A percentile compares a stretch with the other conserved stretches of the same genome.
Conservation (phyloP, 2,797 vertebrate genomes). For the Acrossocheilus wenchowensis region DNA sequence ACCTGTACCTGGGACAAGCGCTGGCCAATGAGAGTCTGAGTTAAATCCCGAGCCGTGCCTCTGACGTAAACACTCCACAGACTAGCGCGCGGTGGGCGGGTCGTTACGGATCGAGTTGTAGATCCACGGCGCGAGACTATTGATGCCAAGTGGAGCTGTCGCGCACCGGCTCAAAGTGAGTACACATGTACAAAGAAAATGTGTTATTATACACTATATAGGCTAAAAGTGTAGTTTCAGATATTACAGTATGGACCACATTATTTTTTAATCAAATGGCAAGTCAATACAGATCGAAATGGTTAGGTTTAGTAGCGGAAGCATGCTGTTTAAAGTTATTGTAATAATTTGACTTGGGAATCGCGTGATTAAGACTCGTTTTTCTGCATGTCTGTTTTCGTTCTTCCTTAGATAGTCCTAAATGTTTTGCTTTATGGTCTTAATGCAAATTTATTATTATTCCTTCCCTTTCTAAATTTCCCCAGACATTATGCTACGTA, state of each 20-base stretch:
- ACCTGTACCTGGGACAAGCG: slow-evolving; percentile 55
- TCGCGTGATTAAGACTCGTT: neutral
- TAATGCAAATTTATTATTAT: neutral
- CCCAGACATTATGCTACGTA: neutral
- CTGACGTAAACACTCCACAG: slow-evolving; percentile 49
- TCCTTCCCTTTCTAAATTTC: neutral
- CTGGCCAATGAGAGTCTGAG: slow-evolving; percentile 51
- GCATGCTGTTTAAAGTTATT: neutral
- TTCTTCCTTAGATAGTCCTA: neutral
- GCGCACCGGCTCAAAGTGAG: slow-evolving; percentile 51
- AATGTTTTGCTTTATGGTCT: neutral
- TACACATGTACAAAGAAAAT: slow-evolving; percentile 9
- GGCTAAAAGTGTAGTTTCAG: neutral
- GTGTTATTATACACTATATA: neutral
- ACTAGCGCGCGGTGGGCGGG: slow-evolving; percentile 51
- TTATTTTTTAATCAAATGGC: neutral
- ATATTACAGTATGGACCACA: neutral
- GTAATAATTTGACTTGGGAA: neutral
- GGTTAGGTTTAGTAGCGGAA: neutral
- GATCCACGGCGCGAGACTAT: slow-evolving; percentile 32
- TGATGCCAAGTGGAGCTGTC: slow-evolving; percentile 45
- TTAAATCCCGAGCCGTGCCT: slow-evolving; percentile 46
- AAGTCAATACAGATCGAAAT: neutral
- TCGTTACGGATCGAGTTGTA: slow-evolving; percentile 46
- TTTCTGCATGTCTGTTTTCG: neutral